A percentile compares a stretch with the other conserved stretches of the same genome.
Conservation (phyloP, 2,888 invertebrate genomes). For the Danaus chrysippus region DNA sequence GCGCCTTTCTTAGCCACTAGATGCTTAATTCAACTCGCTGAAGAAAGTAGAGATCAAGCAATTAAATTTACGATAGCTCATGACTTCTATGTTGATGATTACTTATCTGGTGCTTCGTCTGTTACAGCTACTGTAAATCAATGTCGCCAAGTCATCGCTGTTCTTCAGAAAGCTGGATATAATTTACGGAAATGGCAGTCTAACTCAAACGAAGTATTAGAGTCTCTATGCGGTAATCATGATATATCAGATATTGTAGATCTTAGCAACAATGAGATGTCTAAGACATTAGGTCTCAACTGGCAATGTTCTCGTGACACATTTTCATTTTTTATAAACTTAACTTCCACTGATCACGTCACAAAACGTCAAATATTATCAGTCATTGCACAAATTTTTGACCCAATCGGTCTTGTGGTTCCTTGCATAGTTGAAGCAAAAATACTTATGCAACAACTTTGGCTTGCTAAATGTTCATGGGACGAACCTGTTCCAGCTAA, state of each 20-base stretch:
- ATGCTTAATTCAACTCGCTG: not conserved
- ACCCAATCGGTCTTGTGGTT: constrained; percentile 34
- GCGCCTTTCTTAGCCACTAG: not conserved
- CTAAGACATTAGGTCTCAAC: constrained; percentile 36
- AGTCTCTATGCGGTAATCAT: not conserved
- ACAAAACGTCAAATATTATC: constrained; percentile 38
- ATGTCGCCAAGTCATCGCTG: too few species aligned
- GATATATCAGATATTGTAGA: not conserved
- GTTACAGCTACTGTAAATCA: too few species aligned
- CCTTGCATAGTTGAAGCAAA: constrained; percentile 34
- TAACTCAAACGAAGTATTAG: not conserved
- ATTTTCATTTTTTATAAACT: constrained; percentile 31
- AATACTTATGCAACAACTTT: constrained; percentile 31
- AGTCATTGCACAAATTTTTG: constrained; percentile 33
- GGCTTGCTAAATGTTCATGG: constrained; percentile 27
- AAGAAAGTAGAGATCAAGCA: not conserved
- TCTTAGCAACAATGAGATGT: not conserved
- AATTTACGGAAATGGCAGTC: not conserved
- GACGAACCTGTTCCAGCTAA: constrained; percentile 29
- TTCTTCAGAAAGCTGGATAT: not conserved
- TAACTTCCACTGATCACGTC: constrained; percentile 24
- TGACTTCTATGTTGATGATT: not conserved
- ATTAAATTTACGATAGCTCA: not conserved
- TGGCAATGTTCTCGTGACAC: constrained; percentile 32
- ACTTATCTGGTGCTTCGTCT: too few species aligned